Evolutionary conservation across 2,888 invertebrate species (phyloP).

Genomic region (Proisotoma minuta): DNA sequence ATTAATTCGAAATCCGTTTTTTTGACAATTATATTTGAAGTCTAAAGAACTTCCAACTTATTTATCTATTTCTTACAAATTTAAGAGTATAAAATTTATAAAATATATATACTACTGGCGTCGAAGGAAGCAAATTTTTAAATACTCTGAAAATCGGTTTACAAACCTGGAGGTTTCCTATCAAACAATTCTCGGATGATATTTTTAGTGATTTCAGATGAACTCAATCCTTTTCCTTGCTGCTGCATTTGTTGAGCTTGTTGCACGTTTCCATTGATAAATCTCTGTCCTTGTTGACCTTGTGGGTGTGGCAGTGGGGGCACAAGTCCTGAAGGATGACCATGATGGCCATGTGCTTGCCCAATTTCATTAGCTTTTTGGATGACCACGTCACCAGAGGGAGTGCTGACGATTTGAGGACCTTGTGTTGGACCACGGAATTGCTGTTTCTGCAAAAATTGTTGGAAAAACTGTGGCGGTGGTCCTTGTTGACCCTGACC

Average conservation of each 20-base stretch:
- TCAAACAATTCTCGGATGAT: slow-evolving; percentile 41
- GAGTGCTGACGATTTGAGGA: slow-evolving; percentile 16
- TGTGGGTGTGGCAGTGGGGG: slow-evolving; percentile 1
- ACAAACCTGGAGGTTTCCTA: slow-evolving; percentile 28
- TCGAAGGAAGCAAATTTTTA: too few species aligned
- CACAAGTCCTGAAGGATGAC: neutral
- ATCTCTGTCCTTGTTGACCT: neutral
- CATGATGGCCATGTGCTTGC: slow-evolving; percentile 4
- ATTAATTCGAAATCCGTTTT: too few species aligned
- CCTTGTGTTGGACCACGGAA: slow-evolving; percentile 23
- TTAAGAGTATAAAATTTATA: too few species aligned
- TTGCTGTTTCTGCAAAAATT: slow-evolving; percentile 17
- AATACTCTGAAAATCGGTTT: too few species aligned
- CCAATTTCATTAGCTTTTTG: slow-evolving; percentile 36
- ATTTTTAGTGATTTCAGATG: slow-evolving; percentile 41
- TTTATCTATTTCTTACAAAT: too few species aligned
- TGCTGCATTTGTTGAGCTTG: slow-evolving; percentile 12
- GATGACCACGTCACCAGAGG: slow-evolving; percentile 27
- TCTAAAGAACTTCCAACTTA: too few species aligned
- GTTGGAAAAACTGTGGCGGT: slow-evolving; percentile 31
- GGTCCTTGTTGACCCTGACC: slow-evolving; percentile 17
- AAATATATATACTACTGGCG: too few species aligned
- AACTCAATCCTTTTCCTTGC: slow-evolving; percentile 9
- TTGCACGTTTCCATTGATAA: too few species aligned
- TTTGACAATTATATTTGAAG: too few species aligned